Evolutionary conservation across 2,113 vertebrate species (phyloP).

Genomic region (Xiphias gladius): DNA sequence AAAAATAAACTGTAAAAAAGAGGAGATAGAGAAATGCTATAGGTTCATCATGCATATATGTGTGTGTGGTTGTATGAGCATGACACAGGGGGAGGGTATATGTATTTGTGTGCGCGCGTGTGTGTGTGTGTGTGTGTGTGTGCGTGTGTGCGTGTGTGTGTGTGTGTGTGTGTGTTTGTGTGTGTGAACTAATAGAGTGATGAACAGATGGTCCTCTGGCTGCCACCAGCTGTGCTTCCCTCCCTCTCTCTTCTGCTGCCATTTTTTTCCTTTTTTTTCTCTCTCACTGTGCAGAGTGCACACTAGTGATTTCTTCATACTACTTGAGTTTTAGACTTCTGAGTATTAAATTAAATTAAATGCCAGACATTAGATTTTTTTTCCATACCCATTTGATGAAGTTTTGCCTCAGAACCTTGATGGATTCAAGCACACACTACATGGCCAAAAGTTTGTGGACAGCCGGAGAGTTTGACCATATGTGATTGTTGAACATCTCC

Average conservation of each 20-base stretch:
- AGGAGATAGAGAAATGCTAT: slow-evolving; percentile 45
- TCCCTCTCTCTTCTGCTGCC: slow-evolving; percentile 49
- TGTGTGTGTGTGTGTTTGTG: slow-evolving; percentile 26
- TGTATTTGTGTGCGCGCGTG: not conserved
- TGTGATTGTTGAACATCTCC: not conserved
- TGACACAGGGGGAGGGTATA: not conserved
- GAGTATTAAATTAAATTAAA: slow-evolving; percentile 32
- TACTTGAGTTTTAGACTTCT: slow-evolving; percentile 3
- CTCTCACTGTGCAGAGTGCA: slow-evolving; percentile 45
- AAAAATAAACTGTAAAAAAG: slow-evolving; percentile 39
- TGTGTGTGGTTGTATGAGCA: not conserved
- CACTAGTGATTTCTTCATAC: slow-evolving; percentile 49
- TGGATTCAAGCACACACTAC: not conserved
- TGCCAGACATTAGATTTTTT: not conserved
- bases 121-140: slow-evolving; percentile 26
- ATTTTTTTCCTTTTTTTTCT: not conserved
- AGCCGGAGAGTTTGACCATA: not conserved
- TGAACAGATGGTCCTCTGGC: slow-evolving; percentile 83
- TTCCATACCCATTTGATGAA: not conserved
- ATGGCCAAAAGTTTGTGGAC: not conserved
- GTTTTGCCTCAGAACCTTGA: not conserved
- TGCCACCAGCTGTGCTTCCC: slow-evolving; percentile 78
- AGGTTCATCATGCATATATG: slow-evolving; percentile 32
- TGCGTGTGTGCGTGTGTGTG: slow-evolving; percentile 51
- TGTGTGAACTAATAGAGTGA: slow-evolving; percentile 79